Conservation (phyloP, 1,140 invertebrate species). For the Oryctes rhinoceros region DNA sequence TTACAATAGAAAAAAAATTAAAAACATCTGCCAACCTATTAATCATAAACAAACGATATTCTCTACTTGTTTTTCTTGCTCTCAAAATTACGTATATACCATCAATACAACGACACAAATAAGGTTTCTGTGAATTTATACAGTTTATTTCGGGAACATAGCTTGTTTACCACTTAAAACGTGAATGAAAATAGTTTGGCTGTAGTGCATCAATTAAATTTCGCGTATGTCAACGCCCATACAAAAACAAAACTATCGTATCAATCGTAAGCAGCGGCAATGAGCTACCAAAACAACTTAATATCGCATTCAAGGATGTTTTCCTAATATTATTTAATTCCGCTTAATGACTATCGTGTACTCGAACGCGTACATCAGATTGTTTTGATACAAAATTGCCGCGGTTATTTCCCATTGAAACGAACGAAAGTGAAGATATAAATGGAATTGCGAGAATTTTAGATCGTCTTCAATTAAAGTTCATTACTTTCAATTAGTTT, state of each 20-base stretch:
- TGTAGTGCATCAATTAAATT: slow-evolving; percentile 20
- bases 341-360: too few species aligned
- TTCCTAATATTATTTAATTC: too few species aligned
- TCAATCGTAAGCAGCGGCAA: neutral
- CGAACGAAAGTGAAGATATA: too few species aligned
- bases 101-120: neutral
- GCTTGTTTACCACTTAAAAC: neutral
- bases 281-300: neutral
- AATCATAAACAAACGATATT: neutral
- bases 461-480: too few species aligned
- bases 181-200: slow-evolving; percentile 34
- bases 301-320: neutral
- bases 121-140: neutral
- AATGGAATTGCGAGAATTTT: too few species aligned
- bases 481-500: too few species aligned
- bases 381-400: too few species aligned
- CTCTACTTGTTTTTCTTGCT: neutral
- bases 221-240: neutral
- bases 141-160: neutral
- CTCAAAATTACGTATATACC: neutral
- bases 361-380: too few species aligned
- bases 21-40: slow-evolving; percentile 6
- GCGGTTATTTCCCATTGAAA: too few species aligned
- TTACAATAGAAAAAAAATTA: neutral
- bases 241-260: neutral